phyloP scores from a whole-genome alignment of 2,113 vertebrate species.

The Odocoileus virginianus region DNA sequence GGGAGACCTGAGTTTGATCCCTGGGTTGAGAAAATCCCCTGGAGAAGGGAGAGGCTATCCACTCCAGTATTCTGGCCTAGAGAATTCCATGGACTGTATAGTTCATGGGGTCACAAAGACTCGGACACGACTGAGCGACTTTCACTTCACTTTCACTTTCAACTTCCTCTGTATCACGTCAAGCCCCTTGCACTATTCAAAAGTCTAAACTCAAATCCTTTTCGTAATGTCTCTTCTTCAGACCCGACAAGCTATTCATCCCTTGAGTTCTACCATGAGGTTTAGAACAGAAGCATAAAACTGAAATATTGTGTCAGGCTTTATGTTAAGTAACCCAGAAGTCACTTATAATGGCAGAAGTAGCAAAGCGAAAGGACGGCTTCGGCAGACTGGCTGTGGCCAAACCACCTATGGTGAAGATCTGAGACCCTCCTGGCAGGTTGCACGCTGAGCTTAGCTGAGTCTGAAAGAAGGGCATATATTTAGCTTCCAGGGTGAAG shows the following conservation, averaged over 20 bases:
- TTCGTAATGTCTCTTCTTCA: background rate
- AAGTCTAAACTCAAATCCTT: constrained; percentile 13
- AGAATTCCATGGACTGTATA: background rate
- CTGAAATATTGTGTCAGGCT: background rate
- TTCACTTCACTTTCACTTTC: background rate
- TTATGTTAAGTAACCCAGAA: constrained; percentile 33
- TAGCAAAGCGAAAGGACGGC: background rate
- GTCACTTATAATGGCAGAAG: constrained; percentile 35
- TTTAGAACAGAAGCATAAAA: constrained; percentile 32
- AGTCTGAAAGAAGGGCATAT: constrained; percentile 15
- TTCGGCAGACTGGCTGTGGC: background rate
- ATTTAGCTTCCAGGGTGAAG: background rate
- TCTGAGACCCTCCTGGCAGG: background rate
- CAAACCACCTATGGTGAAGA: background rate
- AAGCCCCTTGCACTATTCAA: background rate
- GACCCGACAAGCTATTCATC: background rate
- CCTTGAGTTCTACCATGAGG: background rate
- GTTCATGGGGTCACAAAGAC: background rate
- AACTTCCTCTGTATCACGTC: background rate
- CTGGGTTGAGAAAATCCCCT: background rate
- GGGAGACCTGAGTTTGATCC: background rate
- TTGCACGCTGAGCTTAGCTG: background rate
- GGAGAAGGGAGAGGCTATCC: background rate
- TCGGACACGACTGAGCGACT: background rate
- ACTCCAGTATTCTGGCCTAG: background rate